Evolutionary conservation across 1,140 invertebrate species (phyloP), one percentile per base, ranked within the genome.

Genomic region (Nymphalis io): DNA sequence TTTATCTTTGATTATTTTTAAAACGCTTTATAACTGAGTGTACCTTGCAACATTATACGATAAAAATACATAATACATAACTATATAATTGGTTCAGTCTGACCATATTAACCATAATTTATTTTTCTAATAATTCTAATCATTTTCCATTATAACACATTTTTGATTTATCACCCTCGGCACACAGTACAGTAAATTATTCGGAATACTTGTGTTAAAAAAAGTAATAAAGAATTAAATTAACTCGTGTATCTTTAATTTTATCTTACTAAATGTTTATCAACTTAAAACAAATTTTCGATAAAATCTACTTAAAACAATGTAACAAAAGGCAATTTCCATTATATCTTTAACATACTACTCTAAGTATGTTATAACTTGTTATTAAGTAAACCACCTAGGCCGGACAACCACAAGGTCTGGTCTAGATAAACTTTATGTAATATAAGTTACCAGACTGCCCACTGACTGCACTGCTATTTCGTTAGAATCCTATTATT

Each of bases 371-470:
- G 51, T n/a, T 62, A 69, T 57, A 62, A 70, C 68, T 70, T 63
- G 68, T 63, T 70, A 59, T 20, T 38, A 70, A 59, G 68, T 70
- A 70, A 46, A 70, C 60, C 68, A 70, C 60, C 42, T 40, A 53
- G 62, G 46, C 60, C 48, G 57, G 39, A 39, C 67, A 27, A 70
- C 68, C 68, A 70, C 68, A 70, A 70, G 68, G 68, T 70, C 60
- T 70, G 55, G 68, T 70, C 61, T 70, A 70, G 68, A 63, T 59
- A 57, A 63, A 59, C 68, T 63, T 63, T 48, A 70, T 70, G 68
- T 70, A 70, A 70, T 38, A 63, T 55, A 63, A 70, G 53, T 58
- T 46, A 62, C 20, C 60, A n/a, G 61, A 63, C 16, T 33, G 27
- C 44, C 57, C n/a, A 67, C 57, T 60, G 12, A 55, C 13, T 0